Conservation (phyloP, 2,797 vertebrate genomes). For the Falco columbarius region DNA sequence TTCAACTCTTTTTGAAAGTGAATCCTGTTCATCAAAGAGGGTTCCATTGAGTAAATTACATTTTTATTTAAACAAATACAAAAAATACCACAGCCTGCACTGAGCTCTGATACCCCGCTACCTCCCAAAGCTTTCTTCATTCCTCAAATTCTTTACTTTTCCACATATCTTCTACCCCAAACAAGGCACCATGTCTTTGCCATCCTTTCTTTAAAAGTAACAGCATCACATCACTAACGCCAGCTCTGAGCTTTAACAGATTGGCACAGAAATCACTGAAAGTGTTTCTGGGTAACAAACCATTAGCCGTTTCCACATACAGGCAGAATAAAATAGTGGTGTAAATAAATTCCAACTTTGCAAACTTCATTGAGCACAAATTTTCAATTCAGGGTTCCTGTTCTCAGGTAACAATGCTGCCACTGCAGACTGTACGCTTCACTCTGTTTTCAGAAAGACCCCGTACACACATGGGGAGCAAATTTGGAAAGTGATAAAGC, state of each 20-base stretch:
- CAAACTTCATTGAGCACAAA: background rate
- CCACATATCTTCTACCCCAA: background rate
- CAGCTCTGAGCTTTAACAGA: background rate
- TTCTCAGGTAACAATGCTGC: background rate
- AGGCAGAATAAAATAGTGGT: background rate
- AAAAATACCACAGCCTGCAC: background rate
- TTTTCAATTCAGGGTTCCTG: background rate
- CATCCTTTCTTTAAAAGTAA: background rate
- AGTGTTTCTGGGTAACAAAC: conserved; percentile 5
- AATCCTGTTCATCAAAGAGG: background rate
- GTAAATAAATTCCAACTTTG: conserved; percentile 6
- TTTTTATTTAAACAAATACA: background rate
- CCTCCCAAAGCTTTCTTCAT: background rate
- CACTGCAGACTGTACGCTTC: background rate
- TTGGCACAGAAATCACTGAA: background rate
- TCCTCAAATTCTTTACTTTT: conserved; percentile 36
- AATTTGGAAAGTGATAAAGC: background rate
- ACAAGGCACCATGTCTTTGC: background rate
- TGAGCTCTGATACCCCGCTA: background rate
- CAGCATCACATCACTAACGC: background rate
- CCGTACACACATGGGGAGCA: background rate
- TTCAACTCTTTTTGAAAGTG: background rate
- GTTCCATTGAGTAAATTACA: background rate
- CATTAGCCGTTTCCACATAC: background rate
- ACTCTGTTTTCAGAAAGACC: background rate